Evolutionary conservation across 2,797 vertebrate genomes (phyloP).

Genomic region (Distichodus sexfasciatus): DNA sequence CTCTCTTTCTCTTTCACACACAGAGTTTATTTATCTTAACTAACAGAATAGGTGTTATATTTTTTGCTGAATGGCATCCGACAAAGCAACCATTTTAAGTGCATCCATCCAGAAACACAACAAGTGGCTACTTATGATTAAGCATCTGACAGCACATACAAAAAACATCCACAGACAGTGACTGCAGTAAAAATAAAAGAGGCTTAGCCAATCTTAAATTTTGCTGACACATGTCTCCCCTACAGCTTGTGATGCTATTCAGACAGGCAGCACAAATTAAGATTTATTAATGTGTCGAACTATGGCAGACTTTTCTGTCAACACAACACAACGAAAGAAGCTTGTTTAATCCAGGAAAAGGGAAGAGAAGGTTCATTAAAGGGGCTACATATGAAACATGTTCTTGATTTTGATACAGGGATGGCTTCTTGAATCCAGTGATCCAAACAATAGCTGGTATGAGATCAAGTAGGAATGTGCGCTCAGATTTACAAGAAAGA

Average conservation of each 20-base stretch:
- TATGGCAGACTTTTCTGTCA: slow-evolving; percentile 8
- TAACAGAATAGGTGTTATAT: not conserved
- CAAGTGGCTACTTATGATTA: slow-evolving; percentile 34
- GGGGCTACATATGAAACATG: too few relatives aligned
- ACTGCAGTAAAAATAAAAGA: slow-evolving; percentile 34
- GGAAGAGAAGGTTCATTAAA: not conserved
- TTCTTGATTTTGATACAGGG: too few relatives aligned
- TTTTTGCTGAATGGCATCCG: slow-evolving; percentile 4
- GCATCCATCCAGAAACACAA: slow-evolving; percentile 1
- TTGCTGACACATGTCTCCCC: slow-evolving; percentile 37
- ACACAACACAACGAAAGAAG: slow-evolving; percentile 6
- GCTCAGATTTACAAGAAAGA: too few relatives aligned
- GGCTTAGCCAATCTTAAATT: slow-evolving; percentile 20
- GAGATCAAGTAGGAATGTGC: too few relatives aligned
- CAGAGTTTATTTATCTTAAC: slow-evolving; percentile 1
- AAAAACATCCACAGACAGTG: slow-evolving; percentile 9
- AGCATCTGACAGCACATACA: slow-evolving; percentile 27
- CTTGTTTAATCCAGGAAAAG: not conserved
- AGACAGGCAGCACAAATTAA: slow-evolving; percentile 42
- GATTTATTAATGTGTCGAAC: slow-evolving; percentile 45
- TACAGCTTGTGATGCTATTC: slow-evolving; percentile 28
- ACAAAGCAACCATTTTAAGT: not conserved
- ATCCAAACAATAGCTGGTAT: too few relatives aligned
- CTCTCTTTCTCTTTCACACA: not conserved
- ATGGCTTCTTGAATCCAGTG: too few relatives aligned